phyloP scores from a whole-genome alignment of 2,888 invertebrate species.

The Leucophenga montana region DNA sequence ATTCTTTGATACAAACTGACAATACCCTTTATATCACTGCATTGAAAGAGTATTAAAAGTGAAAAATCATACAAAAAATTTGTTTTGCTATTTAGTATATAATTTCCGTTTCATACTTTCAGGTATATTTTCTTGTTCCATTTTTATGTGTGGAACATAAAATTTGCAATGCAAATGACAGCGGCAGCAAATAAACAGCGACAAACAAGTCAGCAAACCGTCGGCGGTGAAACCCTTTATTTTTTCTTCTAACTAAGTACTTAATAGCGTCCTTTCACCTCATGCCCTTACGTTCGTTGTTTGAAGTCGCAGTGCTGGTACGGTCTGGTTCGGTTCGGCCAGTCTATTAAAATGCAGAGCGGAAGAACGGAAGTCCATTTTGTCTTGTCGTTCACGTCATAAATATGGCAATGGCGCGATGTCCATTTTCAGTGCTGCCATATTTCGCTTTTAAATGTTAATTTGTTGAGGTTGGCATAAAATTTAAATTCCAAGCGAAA shows the following conservation, averaged over 20 bases:
- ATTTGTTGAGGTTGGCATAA: conserved; percentile 63
- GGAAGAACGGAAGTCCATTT: conserved; percentile 61
- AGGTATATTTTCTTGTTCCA: conserved; percentile 50
- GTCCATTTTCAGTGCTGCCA: conserved; percentile 48
- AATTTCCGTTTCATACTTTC: conserved; percentile 52
- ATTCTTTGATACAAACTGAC: too few relatives aligned
- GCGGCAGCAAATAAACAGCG: conserved; percentile 1
- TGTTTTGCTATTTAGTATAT: conserved; percentile 65
- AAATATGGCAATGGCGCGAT: conserved; percentile 60
- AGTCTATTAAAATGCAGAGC: conserved; percentile 66
- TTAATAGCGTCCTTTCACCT: neutral
- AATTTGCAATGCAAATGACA: conserved; percentile 62
- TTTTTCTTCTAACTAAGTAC: neutral
- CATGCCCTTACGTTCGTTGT: conserved; percentile 31
- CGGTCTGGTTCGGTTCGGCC: conserved; percentile 61
- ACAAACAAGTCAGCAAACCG: neutral
- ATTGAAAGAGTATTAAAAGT: conserved; percentile 41
- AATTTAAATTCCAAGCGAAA: conserved; percentile 43
- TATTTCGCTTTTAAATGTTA: conserved; percentile 59
- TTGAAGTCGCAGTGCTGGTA: conserved; percentile 58
- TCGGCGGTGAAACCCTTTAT: neutral
- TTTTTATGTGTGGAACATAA: conserved; percentile 38
- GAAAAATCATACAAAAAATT: conserved; percentile 58
- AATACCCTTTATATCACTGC: too few relatives aligned
- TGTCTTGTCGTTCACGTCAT: conserved; percentile 67